phyloP scores from a whole-genome alignment of 2,113 vertebrate species.

The Eulemur macaco region DNA sequence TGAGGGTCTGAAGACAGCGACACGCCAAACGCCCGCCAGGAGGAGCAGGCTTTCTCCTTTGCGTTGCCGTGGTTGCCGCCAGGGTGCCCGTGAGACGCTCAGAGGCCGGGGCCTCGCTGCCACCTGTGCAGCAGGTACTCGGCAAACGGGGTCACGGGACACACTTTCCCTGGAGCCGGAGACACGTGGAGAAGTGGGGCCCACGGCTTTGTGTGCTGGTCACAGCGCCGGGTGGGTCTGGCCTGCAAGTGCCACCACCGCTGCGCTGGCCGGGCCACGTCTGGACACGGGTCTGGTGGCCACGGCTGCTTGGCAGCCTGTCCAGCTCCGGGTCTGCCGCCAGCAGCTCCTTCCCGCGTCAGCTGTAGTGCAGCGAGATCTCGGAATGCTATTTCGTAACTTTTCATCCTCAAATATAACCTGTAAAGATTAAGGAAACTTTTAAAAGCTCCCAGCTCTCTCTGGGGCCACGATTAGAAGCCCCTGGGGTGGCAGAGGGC shows the following conservation, averaged over 20 bases:
- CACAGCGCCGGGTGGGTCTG: background rate
- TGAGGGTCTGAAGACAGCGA: no score
- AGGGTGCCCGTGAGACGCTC: background rate
- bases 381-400: background rate
- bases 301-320: no score
- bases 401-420: constrained; percentile 40
- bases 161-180: background rate
- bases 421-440: constrained; percentile 34
- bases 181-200: background rate
- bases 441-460: constrained; percentile 43
- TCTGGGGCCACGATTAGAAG: constrained; percentile 45
- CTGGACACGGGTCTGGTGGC: no score
- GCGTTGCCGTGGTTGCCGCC: accelerated
- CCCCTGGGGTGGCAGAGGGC: constrained; percentile 45
- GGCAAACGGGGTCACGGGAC: background rate
- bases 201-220: background rate
- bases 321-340: background rate
- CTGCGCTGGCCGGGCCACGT: no score
- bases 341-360: background rate
- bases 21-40: no score
- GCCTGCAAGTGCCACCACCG: background rate
- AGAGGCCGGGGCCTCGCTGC: no score
- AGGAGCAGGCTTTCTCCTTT: background rate
- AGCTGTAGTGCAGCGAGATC: background rate
- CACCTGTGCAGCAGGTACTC: no score